Conservation (phyloP, 1,140 invertebrate genomes). For the Phocides pigmalion region DNA sequence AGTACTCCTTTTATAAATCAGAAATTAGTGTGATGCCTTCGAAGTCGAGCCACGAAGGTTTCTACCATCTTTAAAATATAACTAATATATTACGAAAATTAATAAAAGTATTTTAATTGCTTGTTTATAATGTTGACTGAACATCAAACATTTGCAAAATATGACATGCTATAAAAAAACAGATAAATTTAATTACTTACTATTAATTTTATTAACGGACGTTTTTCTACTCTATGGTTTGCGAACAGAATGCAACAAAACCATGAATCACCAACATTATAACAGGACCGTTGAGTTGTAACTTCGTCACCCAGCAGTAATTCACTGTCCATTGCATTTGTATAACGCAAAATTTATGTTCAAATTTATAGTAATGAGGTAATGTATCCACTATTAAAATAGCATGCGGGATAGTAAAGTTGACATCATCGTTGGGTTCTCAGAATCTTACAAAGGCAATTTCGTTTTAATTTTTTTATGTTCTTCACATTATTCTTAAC, state of each 20-base stretch:
- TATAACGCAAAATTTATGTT: slow-evolving; percentile 27
- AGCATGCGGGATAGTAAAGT: slow-evolving; percentile 29
- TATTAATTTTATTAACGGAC: slow-evolving; percentile 17
- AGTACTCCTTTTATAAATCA: too few species aligned
- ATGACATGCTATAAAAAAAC: background rate
- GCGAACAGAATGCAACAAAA: slow-evolving; percentile 52
- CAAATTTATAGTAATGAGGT: slow-evolving; percentile 29
- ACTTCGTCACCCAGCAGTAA: slow-evolving; percentile 24
- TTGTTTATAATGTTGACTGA: too few species aligned
- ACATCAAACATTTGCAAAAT: too few species aligned
- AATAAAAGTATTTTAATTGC: too few species aligned
- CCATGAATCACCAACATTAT: slow-evolving; percentile 41
- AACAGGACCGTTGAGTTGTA: slow-evolving; percentile 19
- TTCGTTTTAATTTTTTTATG: slow-evolving; percentile 10
- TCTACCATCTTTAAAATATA: too few species aligned
- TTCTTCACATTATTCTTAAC: too few species aligned
- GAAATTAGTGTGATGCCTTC: too few species aligned
- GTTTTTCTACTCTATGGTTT: slow-evolving; percentile 27
- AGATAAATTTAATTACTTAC: background rate
- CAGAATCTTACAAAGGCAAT: slow-evolving; percentile 40
- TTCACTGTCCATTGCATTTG: slow-evolving; percentile 42
- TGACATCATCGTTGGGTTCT: slow-evolving; percentile 52
- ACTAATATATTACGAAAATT: too few species aligned
- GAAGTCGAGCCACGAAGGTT: too few species aligned
- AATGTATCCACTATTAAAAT: slow-evolving; percentile 44